Base-by-base conservation (phyloP, 37 sponge, comb jelly and placozoan genomes). In the Ianthella basta region DNA sequence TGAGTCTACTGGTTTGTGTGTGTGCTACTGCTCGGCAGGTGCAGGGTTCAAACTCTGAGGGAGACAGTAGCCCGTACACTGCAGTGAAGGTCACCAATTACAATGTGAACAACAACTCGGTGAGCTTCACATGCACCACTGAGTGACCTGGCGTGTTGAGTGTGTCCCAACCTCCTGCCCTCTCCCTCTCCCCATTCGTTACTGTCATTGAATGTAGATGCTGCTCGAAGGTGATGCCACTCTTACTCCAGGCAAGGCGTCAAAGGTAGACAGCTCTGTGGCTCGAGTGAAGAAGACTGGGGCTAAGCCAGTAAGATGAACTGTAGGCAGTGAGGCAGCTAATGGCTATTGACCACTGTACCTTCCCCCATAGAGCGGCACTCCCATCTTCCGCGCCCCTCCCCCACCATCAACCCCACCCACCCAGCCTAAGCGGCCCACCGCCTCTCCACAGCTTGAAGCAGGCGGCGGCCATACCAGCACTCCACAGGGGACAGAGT, bases 341-440 rank as follows among this genome's bases (percentile, higher is more conserved):
- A 61, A 16, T 70, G 33, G 15, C 35, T 12, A 35, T 16, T 33
- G 37, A 44, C n/a, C 50, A 44, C 50, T 3, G 14, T 21, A 16
- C n/a, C 0, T 75, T 23, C 38, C 19, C 25, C 10, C 1, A 21
- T 21, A 27, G 56, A 84, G 78, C 34, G 80, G 75, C 15, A 36
- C 54, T 18, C 65, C 72, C 18, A 54, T 75, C 23, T 89, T 89
- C 81, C 83, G 66, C 21, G 81, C 80, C 16, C 89, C 93, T 36
- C 89, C 89, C 25, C 93, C 93, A 38, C 90, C 91, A n/a, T 34
- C 84, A 39, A 63, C 82, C 37, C 44, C 75, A 12, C 85, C 84
- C 50, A 44, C 56, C 77, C 37, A 80, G 72, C 44, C 44, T 2
- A 75, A 75, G 53, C 15, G 44, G 53, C n/a, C 78, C 16, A 44